Evolutionary conservation across 35 echinoderm and acorn worm species (phyloP).

Genomic region (Eucidaris tribuloides): DNA sequence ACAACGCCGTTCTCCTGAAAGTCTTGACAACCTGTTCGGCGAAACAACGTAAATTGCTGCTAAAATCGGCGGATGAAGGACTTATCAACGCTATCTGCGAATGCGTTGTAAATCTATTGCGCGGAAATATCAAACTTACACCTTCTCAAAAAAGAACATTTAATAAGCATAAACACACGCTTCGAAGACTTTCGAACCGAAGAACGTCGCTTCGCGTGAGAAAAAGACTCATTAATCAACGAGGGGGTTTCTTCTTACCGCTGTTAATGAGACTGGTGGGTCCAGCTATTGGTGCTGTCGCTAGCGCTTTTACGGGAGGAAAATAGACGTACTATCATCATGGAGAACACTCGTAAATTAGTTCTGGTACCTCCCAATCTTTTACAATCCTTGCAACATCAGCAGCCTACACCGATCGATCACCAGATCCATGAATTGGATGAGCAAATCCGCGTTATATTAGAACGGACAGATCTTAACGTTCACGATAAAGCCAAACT

Average conservation of each 20-base stretch:
- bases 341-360: slow-evolving; percentile 22
- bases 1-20: slow-evolving; percentile 10
- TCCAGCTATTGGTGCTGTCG: slow-evolving; percentile 2
- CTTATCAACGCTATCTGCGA: slow-evolving; percentile 12
- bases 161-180: not conserved
- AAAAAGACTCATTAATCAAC: slow-evolving; percentile 27
- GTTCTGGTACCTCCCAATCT: not conserved
- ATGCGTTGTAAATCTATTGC: slow-evolving; percentile 8
- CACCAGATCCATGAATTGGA: slow-evolving; percentile 6
- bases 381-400: not conserved
- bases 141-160: slow-evolving; percentile 21
- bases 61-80: not conserved
- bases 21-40: not conserved
- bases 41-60: not conserved
- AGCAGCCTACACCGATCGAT: not conserved
- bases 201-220: not conserved
- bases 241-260: slow-evolving; percentile 34
- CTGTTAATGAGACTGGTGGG: not conserved
- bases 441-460: not conserved
- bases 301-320: not conserved
- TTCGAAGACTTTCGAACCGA: slow-evolving; percentile 22
- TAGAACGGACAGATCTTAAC: slow-evolving; percentile 17
- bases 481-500: slow-evolving; percentile 4
- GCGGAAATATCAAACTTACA: slow-evolving; percentile 31
- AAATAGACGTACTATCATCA: slow-evolving; percentile 4